These are phyloP conservation scores for Psix sp. DNA, from an alignment of 1,140 invertebrate genomes.

Conservation along the genomic window DNA sequence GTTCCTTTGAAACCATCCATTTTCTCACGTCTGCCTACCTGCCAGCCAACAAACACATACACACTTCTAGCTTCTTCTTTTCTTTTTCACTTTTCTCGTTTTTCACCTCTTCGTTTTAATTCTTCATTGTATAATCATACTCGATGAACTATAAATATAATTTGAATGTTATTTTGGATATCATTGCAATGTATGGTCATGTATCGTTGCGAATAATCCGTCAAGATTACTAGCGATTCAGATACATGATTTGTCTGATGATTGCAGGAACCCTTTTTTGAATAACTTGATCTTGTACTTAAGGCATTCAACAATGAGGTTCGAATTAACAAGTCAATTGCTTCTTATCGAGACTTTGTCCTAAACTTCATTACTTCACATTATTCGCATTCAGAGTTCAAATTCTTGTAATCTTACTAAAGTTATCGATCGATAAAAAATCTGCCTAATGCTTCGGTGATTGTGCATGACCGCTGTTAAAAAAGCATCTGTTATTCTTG, in stretches of 20 bases:
- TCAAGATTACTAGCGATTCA: slow-evolving; percentile 24
- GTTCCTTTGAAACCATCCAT: slow-evolving; percentile 64
- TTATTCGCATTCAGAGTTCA: slow-evolving; percentile 38
- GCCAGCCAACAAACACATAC: slow-evolving; percentile 60
- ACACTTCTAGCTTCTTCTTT: slow-evolving; percentile 47
- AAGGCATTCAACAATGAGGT: slow-evolving; percentile 34
- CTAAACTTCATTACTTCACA: slow-evolving; percentile 49
- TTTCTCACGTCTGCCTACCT: slow-evolving; percentile 59
- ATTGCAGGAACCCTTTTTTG: slow-evolving; percentile 32
- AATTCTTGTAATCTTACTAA: slow-evolving; percentile 16
- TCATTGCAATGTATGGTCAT: slow-evolving; percentile 47
- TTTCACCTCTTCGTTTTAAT: slow-evolving; percentile 56
- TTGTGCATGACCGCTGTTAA: slow-evolving; percentile 58
- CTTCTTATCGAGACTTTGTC: slow-evolving; percentile 39
- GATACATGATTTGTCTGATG: slow-evolving; percentile 45
- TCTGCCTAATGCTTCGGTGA: slow-evolving; percentile 48
- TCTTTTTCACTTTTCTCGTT: slow-evolving; percentile 23
- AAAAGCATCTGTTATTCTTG: slow-evolving; percentile 44
- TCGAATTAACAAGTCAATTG: slow-evolving; percentile 28
- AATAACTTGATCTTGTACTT: slow-evolving; percentile 21
- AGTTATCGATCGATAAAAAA: slow-evolving; percentile 9
- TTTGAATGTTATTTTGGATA: slow-evolving; percentile 13
- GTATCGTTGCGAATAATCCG: slow-evolving; percentile 44
- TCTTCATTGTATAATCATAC: slow-evolving; percentile 51
- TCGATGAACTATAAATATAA: slow-evolving; percentile 36